Percentiles rank a stretch among this genome's conserved stretches.
Evolutionary conservation across 1,140 invertebrate species (phyloP).

Genomic region (Polypedilum pembai): DNA sequence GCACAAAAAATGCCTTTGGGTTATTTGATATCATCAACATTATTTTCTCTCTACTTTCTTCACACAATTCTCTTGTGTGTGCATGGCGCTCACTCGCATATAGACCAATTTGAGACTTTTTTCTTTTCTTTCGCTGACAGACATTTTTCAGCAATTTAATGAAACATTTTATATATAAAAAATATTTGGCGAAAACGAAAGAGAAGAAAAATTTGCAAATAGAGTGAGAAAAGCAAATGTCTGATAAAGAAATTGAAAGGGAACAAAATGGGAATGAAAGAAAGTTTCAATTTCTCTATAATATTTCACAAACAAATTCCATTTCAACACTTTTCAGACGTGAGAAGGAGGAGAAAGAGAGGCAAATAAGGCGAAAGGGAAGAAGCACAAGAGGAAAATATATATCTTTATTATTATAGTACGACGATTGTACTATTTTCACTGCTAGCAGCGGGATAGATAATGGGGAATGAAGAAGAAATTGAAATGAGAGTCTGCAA

Average conservation of each 20-base stretch:
- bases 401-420: constrained; percentile 23
- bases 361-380: background rate
- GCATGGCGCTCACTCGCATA: background rate
- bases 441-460: background rate
- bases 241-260: background rate
- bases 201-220: background rate
- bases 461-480: background rate
- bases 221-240: constrained; percentile 3
- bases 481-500: background rate
- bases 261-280: background rate
- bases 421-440: background rate
- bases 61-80: background rate
- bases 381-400: background rate
- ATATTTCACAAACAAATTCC: constrained; percentile 27
- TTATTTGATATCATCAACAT: constrained; percentile 28
- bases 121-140: constrained; percentile 20
- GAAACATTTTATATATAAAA: background rate
- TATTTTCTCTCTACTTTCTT: background rate
- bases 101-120: background rate
- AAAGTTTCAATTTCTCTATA: constrained; percentile 21
- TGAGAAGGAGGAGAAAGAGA: background rate
- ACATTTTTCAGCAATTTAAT: constrained; percentile 14
- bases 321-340: constrained; percentile 22
- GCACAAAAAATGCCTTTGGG: constrained; percentile 19
- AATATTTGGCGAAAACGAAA: background rate